Evolutionary conservation across 2,113 vertebrate species (phyloP).

Genomic region (Sturnira hondurensis): DNA sequence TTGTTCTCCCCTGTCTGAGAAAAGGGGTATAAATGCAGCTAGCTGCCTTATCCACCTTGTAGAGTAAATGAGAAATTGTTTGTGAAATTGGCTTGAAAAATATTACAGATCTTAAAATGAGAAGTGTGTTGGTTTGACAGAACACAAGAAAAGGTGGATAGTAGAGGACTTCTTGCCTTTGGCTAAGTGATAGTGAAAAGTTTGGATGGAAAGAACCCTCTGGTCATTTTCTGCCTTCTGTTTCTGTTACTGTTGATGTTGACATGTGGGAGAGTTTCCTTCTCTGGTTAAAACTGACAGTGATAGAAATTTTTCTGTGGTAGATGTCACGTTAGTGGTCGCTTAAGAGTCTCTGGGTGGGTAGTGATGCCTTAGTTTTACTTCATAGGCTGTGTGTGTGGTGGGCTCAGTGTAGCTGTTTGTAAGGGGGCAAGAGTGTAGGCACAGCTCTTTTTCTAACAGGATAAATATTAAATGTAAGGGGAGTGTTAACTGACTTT

Average conservation of each 20-base stretch:
- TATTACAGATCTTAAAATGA: background rate
- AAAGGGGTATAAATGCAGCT: constrained; percentile 10
- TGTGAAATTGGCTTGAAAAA: constrained; percentile 42
- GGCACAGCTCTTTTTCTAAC: background rate
- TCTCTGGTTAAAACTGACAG: constrained; percentile 33
- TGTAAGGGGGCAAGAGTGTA: background rate
- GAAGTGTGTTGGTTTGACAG: background rate
- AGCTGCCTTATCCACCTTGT: background rate
- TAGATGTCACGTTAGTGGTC: constrained; percentile 11
- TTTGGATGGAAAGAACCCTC: background rate
- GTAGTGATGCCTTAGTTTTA: constrained; percentile 19
- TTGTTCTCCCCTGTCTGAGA: constrained; percentile 21
- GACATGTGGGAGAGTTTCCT: constrained; percentile 17
- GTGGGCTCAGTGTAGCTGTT: background rate
- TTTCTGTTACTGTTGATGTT: constrained; percentile 40
- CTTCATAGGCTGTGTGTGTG: background rate
- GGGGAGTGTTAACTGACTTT: background rate
- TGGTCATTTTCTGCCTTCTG: constrained; percentile 24
- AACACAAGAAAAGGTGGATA: background rate
- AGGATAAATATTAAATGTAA: background rate
- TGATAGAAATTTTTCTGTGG: background rate
- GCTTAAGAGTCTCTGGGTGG: background rate
- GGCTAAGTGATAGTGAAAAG: constrained; percentile 1
- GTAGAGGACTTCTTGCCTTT: background rate
- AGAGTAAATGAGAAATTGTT: constrained; percentile 6